Conservation (phyloP, 2,113 vertebrate genomes). For the Formicarius rufipectus region DNA sequence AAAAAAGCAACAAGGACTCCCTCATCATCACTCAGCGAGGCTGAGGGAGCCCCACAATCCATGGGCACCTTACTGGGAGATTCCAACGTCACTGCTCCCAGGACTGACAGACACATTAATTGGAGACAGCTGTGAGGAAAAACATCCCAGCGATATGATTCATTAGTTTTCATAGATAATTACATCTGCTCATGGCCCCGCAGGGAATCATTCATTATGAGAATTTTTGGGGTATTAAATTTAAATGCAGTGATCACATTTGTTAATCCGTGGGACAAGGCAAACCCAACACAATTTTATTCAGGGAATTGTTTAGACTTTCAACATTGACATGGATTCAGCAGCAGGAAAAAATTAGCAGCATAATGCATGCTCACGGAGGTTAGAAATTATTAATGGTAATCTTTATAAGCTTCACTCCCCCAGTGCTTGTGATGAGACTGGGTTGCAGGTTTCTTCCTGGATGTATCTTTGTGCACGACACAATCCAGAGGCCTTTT, state of each 20-base stretch:
- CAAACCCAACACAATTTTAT: slow-evolving; percentile 33
- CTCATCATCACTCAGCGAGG: fast-evolving
- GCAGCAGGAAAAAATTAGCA: slow-evolving; percentile 46
- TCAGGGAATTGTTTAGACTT: slow-evolving; percentile 25
- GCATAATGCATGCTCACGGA: not conserved
- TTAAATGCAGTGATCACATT: slow-evolving; percentile 57
- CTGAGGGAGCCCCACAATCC: not conserved
- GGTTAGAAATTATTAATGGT: not conserved
- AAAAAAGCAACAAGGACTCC: fast-evolving
- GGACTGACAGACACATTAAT: slow-evolving; percentile 42
- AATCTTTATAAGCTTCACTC: not conserved
- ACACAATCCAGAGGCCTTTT: not conserved
- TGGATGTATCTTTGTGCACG: not conserved
- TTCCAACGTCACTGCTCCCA: fast-evolving
- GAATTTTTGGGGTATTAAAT: slow-evolving; percentile 48
- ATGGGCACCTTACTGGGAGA: not conserved
- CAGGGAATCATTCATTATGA: slow-evolving; percentile 53
- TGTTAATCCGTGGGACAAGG: slow-evolving; percentile 45
- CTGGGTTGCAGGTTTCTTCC: not conserved
- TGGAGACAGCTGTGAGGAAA: slow-evolving; percentile 60
- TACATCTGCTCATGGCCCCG: slow-evolving; percentile 36
- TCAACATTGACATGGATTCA: not conserved
- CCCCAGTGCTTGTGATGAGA: not conserved
- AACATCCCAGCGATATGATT: slow-evolving; percentile 32
- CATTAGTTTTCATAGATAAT: slow-evolving; percentile 68